phyloP scores from a whole-genome alignment of 1,140 invertebrate genomes.

The Halesus radiatus region DNA sequence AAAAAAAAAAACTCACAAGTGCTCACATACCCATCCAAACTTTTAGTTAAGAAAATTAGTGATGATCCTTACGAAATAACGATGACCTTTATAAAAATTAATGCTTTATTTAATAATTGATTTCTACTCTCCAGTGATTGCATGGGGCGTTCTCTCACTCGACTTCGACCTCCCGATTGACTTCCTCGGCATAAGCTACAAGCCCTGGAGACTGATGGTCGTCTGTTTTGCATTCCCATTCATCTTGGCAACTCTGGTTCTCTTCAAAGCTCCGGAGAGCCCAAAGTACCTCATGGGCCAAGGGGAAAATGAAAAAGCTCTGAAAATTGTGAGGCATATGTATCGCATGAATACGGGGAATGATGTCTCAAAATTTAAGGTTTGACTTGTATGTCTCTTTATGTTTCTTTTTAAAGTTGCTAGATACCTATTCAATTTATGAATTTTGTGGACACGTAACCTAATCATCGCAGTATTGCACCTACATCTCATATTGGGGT shows the following conservation, averaged over 20 bases:
- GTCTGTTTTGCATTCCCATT: conserved; percentile 53
- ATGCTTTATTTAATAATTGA: too few species aligned
- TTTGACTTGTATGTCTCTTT: conserved; percentile 21
- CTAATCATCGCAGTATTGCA: too few species aligned
- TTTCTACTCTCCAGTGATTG: conserved; percentile 36
- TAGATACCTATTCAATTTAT: too few species aligned
- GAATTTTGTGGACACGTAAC: too few species aligned
- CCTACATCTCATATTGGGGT: too few species aligned
- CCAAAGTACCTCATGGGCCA: conserved; percentile 81
- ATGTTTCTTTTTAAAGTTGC: too few species aligned
- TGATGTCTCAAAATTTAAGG: conserved; percentile 61
- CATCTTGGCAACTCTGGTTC: conserved; percentile 68
- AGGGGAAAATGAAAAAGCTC: conserved; percentile 73
- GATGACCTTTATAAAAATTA: too few species aligned
- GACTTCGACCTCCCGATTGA: conserved; percentile 27
- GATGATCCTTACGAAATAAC: too few species aligned
- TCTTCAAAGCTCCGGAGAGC: conserved; percentile 77
- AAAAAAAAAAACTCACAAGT: too few species aligned
- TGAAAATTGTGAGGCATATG: conserved; percentile 73
- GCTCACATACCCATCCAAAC: too few species aligned
- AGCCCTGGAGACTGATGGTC: conserved; percentile 45
- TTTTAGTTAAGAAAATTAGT: too few species aligned
- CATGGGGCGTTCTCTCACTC: conserved; percentile 42
- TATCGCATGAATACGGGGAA: conserved; percentile 74
- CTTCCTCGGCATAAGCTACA: conserved; percentile 36